phyloP scores from a whole-genome alignment of 2,797 vertebrate species.

The Borostomias antarcticus region DNA sequence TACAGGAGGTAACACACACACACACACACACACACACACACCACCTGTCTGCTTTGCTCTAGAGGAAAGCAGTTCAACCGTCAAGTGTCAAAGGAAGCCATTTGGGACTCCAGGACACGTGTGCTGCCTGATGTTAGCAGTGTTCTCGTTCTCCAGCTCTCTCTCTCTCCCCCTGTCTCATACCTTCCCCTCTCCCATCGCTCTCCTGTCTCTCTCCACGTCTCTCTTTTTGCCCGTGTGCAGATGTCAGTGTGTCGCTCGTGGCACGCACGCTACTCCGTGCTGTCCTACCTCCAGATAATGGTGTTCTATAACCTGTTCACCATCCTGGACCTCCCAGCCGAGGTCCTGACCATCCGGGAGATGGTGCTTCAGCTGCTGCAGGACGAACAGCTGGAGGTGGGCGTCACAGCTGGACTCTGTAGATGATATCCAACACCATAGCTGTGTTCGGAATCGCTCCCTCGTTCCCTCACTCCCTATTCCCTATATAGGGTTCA shows the following conservation, averaged over 20 bases:
- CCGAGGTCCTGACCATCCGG: constrained; percentile 83
- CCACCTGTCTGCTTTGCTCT: not conserved
- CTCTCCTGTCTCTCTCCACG: constrained; percentile 45
- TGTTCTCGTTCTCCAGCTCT: not conserved
- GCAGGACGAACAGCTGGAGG: constrained; percentile 97
- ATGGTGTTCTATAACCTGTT: constrained; percentile 99
- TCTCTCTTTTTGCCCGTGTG: constrained; percentile 50
- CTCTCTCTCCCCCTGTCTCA: not conserved
- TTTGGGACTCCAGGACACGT: no score
- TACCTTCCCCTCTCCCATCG: constrained; percentile 21
- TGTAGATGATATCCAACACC: no score
- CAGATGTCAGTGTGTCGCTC: constrained; percentile 94
- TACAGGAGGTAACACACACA: constrained; percentile 82
- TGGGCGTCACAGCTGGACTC: constrained; percentile 97
- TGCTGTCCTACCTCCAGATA: constrained; percentile 96
- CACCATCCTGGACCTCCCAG: constrained; percentile 88
- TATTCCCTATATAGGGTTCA: no score
- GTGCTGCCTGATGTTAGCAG: no score
- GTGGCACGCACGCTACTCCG: constrained; percentile 95
- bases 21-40: not conserved
- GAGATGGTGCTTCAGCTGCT: constrained; percentile 87
- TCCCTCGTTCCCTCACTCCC: no score
- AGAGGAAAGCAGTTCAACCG: no score
- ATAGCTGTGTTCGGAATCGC: no score
- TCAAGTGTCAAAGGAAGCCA: not conserved